Evolutionary conservation across 2,888 invertebrate species (phyloP).

Genomic region (Capitulum mitella): DNA sequence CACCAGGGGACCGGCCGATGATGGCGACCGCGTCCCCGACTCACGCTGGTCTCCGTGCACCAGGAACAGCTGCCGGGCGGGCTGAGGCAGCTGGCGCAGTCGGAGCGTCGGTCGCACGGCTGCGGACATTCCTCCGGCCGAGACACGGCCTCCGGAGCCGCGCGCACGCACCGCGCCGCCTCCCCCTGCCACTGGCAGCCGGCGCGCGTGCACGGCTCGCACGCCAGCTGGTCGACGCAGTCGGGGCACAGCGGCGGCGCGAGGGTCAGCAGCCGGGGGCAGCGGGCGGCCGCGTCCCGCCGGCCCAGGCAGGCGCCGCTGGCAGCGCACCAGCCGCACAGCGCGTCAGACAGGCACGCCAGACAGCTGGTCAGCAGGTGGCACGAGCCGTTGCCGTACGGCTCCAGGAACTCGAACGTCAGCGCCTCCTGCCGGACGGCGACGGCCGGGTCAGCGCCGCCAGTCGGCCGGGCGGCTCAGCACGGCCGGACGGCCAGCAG

Average conservation of each 20-base stretch:
- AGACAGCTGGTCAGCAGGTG: slow-evolving; percentile 72
- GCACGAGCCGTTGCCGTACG: slow-evolving; percentile 67
- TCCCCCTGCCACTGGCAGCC: slow-evolving; percentile 90
- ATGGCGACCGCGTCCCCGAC: no score
- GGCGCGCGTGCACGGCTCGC: slow-evolving; percentile 73
- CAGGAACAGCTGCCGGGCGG: slow-evolving; percentile 85
- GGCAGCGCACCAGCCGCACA: slow-evolving; percentile 86
- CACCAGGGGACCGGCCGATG: no score
- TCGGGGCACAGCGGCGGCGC: slow-evolving; percentile 76
- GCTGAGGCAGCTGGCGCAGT: slow-evolving; percentile 74
- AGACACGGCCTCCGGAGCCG: slow-evolving; percentile 59
- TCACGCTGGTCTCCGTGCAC: slow-evolving; percentile 73
- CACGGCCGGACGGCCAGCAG: no score
- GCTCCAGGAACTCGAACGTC: slow-evolving; percentile 82
- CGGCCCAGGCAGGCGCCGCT: slow-evolving; percentile 62
- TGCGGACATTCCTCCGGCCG: slow-evolving; percentile 62
- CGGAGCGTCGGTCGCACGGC: slow-evolving; percentile 67
- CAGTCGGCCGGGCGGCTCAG: no score
- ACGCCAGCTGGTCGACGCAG: slow-evolving; percentile 82
- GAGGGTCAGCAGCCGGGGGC: slow-evolving; percentile 64
- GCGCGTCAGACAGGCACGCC: slow-evolving; percentile 75
- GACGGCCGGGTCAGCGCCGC: background rate
- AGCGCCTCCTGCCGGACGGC: slow-evolving; percentile 41
- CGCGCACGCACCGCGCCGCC: slow-evolving; percentile 73
- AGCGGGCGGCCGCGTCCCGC: slow-evolving; percentile 52